Percentiles rank a stretch among this genome's conserved stretches.
Conservation (phyloP, 2,797 vertebrate genomes). For the Tamandua tetradactyla region DNA sequence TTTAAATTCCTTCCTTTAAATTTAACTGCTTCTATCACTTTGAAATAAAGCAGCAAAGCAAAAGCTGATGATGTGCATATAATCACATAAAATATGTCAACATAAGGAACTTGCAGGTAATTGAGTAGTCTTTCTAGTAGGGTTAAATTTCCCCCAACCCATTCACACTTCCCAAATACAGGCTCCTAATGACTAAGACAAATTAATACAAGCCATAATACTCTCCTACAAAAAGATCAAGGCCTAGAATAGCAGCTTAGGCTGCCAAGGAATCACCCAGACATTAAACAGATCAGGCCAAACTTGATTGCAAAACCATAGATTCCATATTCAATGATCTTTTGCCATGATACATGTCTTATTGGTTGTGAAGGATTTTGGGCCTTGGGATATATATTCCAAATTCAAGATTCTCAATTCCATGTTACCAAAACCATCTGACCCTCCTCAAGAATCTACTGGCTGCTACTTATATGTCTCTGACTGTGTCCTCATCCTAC, state of each 20-base stretch:
- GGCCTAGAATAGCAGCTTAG: neutral
- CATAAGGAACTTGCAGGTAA: neutral
- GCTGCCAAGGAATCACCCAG: neutral
- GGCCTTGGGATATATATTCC: neutral
- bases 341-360: neutral
- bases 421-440: neutral
- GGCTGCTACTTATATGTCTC: neutral
- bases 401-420: neutral
- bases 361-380: neutral
- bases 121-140: neutral
- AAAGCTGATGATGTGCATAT: neutral
- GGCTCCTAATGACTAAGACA: neutral
- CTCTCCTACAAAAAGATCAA: neutral
- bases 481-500: neutral
- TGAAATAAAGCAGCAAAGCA: neutral
- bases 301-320: neutral
- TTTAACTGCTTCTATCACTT: neutral
- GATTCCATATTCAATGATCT: neutral
- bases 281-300: neutral
- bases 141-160: neutral
- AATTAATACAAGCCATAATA: neutral
- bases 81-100: neutral
- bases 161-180: neutral
- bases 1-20: conserved; percentile 1
- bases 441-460: neutral